These are phyloP conservation scores for Chionomys nivalis DNA, from an alignment of 2,113 vertebrate genomes.

Conservation along the genomic window DNA sequence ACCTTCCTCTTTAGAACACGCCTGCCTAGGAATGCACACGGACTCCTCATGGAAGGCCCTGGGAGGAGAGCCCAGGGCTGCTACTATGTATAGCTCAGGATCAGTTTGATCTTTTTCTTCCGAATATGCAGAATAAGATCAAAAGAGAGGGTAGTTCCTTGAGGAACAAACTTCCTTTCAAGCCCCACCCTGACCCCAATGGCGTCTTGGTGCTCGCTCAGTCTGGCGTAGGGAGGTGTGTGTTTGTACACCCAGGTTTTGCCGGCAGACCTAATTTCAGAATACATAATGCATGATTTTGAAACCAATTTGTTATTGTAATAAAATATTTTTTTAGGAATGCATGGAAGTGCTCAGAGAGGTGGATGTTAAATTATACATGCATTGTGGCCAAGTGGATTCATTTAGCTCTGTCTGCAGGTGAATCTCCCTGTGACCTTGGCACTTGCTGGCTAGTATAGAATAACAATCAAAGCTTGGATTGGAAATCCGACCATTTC, in stretches of 20 bases:
- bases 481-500: slow-evolving; percentile 88
- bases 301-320: slow-evolving; percentile 92
- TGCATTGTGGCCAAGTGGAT: slow-evolving; percentile 88
- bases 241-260: slow-evolving; percentile 86
- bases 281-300: slow-evolving; percentile 92
- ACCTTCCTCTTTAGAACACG: slow-evolving; percentile 52
- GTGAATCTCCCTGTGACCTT: slow-evolving; percentile 90
- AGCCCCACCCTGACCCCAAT: slow-evolving; percentile 59
- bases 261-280: slow-evolving; percentile 89
- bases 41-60: slow-evolving; percentile 33
- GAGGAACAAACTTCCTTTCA: slow-evolving; percentile 76
- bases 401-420: slow-evolving; percentile 87
- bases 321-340: slow-evolving; percentile 91
- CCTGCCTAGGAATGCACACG: slow-evolving; percentile 30
- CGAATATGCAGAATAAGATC: slow-evolving; percentile 77
- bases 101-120: slow-evolving; percentile 78
- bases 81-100: slow-evolving; percentile 64
- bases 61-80: neutral
- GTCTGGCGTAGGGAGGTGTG: slow-evolving; percentile 67
- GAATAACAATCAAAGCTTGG: slow-evolving; percentile 89
- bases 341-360: slow-evolving; percentile 86
- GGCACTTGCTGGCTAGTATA: slow-evolving; percentile 85
- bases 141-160: slow-evolving; percentile 69
- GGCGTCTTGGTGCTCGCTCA: slow-evolving; percentile 50
- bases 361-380: slow-evolving; percentile 91